Conservation (phyloP, 1,140 invertebrate species). For the Ylistrum balloti region DNA sequence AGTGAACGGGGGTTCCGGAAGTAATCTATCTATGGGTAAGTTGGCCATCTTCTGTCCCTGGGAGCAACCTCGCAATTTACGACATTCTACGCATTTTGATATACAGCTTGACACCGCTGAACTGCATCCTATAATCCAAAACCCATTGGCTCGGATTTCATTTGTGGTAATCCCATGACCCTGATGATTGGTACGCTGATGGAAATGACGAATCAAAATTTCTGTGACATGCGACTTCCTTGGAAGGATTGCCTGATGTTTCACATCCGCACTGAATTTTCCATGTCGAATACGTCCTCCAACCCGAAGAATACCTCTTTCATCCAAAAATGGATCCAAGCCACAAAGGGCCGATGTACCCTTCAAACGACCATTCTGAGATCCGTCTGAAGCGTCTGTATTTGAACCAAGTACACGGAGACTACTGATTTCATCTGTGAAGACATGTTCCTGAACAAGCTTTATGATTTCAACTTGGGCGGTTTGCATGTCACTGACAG, state of each 20-base stretch:
- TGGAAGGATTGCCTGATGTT: constrained; percentile 59
- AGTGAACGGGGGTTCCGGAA: not conserved
- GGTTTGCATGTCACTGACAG: not conserved
- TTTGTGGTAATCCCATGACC: constrained; percentile 48
- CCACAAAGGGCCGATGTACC: not conserved
- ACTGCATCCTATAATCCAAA: too few species aligned
- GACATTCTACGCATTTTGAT: constrained; percentile 52
- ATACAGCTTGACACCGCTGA: constrained; percentile 45
- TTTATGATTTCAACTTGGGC: constrained; percentile 40
- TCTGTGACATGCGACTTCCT: constrained; percentile 54
- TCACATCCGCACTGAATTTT: constrained; percentile 41
- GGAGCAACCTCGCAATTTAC: constrained; percentile 42
- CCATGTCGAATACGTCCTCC: constrained; percentile 51
- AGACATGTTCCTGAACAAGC: constrained; percentile 43
- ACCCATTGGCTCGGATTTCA: constrained; percentile 41
- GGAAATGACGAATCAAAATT: constrained; percentile 53
- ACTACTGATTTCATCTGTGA: not conserved
- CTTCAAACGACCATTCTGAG: too few species aligned
- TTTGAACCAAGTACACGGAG: not conserved
- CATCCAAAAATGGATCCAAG: constrained; percentile 55
- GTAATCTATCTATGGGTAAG: not conserved
- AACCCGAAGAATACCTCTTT: constrained; percentile 50
- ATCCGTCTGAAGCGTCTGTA: too few species aligned
- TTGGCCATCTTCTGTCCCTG: constrained; percentile 48
- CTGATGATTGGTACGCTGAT: constrained; percentile 57